Evolutionary conservation across 2,113 vertebrate species (phyloP).

Genomic region (Calyptommatus sinebrachiatus): DNA sequence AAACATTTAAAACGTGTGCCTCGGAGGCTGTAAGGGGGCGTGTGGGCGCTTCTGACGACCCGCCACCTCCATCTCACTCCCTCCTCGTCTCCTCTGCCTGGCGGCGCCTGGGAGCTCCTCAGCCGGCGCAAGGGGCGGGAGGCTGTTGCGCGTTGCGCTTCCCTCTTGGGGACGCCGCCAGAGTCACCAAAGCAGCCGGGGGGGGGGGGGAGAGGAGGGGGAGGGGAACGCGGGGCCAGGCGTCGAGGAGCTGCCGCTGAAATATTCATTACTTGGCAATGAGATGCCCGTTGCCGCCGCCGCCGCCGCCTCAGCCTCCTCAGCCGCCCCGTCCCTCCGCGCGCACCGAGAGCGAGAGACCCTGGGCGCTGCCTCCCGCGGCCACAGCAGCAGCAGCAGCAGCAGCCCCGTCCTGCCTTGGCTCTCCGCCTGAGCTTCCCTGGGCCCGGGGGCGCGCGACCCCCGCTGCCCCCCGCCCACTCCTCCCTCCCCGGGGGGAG

Average conservation of each 20-base stretch:
- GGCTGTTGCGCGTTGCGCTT: not conserved
- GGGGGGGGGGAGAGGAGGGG: no score
- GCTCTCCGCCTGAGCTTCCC: no score
- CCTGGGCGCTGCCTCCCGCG: not conserved
- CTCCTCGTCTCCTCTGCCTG: no score
- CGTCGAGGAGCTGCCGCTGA: constrained; percentile 24
- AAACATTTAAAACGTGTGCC: no score
- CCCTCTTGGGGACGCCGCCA: constrained; percentile 6
- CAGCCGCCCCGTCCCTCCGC: not conserved
- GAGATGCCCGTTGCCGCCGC: constrained; percentile 29
- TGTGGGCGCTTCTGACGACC: no score
- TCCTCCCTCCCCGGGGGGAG: not conserved
- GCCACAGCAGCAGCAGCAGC: no score
- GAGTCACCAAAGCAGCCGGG: constrained; percentile 41
- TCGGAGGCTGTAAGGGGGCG: no score
- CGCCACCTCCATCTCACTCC: no score
- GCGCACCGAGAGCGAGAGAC: not conserved
- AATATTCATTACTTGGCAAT: constrained; percentile 51
- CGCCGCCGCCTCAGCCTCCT: not conserved
- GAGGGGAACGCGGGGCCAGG: not conserved
- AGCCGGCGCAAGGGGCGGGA: not conserved
- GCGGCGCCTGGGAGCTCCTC: not conserved
- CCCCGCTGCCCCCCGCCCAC: no score
- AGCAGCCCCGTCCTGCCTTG: not conserved
- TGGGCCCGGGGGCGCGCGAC: no score